phyloP scores from a whole-genome alignment of 2,888 invertebrate genomes.

The Melinaea marsaeus region DNA sequence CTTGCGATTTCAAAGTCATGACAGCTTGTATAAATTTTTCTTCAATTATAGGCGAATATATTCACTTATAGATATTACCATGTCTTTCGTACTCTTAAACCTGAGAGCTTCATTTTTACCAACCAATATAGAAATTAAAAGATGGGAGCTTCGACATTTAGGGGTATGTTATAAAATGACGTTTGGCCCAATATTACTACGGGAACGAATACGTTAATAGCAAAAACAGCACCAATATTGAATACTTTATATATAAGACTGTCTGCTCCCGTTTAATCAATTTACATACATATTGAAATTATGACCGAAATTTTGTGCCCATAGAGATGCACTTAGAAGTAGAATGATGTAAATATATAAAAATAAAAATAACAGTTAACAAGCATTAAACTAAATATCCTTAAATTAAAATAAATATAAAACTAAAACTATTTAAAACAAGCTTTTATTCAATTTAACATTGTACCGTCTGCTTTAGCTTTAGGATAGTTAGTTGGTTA shows the following conservation, averaged over 20 bases:
- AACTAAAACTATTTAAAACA: slow-evolving; percentile 20
- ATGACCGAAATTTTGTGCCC: slow-evolving; percentile 39
- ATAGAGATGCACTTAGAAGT: slow-evolving; percentile 35
- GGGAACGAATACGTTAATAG: slow-evolving; percentile 11
- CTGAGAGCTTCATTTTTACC: too few species aligned
- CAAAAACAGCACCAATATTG: slow-evolving; percentile 28
- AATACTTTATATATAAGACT: slow-evolving; percentile 17
- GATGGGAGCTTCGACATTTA: slow-evolving; percentile 10
- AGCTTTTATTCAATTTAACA: slow-evolving; percentile 3
- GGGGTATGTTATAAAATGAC: too few species aligned
- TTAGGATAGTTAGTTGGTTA: too few species aligned
- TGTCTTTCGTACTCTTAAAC: too few species aligned
- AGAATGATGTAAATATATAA: slow-evolving; percentile 38
- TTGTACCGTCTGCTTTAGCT: too few species aligned
- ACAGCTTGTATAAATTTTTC: too few species aligned
- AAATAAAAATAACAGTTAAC: slow-evolving; percentile 47
- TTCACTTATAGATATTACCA: too few species aligned
- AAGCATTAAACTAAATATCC: slow-evolving; percentile 38
- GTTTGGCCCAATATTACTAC: too few species aligned
- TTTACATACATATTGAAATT: slow-evolving; percentile 12
- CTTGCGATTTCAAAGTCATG: too few species aligned
- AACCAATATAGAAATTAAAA: slow-evolving; percentile 5
- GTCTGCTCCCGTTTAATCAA: slow-evolving; percentile 10
- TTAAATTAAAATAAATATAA: slow-evolving; percentile 35
- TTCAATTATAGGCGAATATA: too few species aligned